Base-by-base conservation (phyloP, 2,888 invertebrate genomes). In the Amphimallon solstitiale region DNA sequence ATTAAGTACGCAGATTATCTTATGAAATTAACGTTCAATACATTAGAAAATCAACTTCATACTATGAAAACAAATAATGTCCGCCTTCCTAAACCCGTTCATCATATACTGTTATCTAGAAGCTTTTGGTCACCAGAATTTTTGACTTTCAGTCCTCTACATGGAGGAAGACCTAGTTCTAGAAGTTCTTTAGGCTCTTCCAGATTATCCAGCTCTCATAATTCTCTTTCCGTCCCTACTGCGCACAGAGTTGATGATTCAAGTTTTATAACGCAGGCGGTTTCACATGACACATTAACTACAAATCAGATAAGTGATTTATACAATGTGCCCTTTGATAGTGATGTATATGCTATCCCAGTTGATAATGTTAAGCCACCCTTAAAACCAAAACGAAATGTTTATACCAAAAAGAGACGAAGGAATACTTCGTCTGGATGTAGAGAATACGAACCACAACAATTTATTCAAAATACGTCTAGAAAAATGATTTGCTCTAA, bases 281-380 rank as follows among this genome's bases (percentile, higher is more conserved):
- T 94, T 85, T 94, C 93, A 0, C 94, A 94, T 77, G 94, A 94
- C 77, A 91, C 92, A 1, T 84, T 94, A 37, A 85, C 87, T 7
- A 88, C 90, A n/a, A 88, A 90, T 69, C 91, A 92, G 77, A 93
- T 93, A 67, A 89, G 89, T 37, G 93, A 93, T 80, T 89, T 94
- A 86, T 94, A 94, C 80, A 94, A 93, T 83, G 94, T 94, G 67
- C 94, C 94, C 70, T 92, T 93, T 74, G 94, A 94, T 78, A 93
- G 93, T 74, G 94, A 94, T 80, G 92, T 94, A 72, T 94, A 94
- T 79, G 92, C 94, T 10, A 90, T 94, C 67, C 94, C 94, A 38
- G 88, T 94, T 68, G 94, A 94, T 81, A 91, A 92, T 82, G 88
- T 93, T 14, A 85, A 87, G 68, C 90, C 90, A 43, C 83, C 86